Percentiles rank a stretch among this genome's conserved stretches.
phyloP scores from a whole-genome alignment of 2,113 vertebrate species.

The Plecturocebus donacophilus region DNA sequence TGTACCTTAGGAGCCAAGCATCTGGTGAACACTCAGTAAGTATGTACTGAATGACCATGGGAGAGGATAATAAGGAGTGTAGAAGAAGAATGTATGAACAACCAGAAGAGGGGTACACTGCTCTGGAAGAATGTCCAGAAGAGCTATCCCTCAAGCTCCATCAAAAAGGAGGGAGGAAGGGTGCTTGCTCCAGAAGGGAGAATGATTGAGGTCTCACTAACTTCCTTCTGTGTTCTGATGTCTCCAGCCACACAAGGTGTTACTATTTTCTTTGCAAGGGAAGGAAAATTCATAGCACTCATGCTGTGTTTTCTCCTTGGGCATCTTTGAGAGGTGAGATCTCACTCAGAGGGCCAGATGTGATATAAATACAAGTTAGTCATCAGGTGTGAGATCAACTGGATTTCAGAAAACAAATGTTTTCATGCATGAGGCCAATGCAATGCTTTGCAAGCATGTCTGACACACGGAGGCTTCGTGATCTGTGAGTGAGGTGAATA shows the following conservation, averaged over 20 bases:
- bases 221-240: not conserved
- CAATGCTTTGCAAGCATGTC: not conserved
- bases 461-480: accelerated
- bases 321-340: not conserved
- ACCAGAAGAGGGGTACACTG: not conserved
- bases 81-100: not conserved
- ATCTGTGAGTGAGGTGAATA: not conserved
- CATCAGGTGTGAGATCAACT: not conserved
- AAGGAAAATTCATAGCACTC: not conserved
- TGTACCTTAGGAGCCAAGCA: not conserved
- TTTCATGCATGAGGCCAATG: not conserved
- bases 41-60: not conserved
- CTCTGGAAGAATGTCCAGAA: not conserved
- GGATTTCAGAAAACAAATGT: not conserved
- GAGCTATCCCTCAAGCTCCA: accelerated
- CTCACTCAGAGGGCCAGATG: constrained; percentile 6
- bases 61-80: not conserved
- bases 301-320: accelerated
- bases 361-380: not conserved
- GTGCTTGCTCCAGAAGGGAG: accelerated
- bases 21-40: not conserved
- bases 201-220: not conserved
- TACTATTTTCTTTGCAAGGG: not conserved
- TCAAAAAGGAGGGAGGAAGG: not conserved
- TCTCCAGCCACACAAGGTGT: not conserved